phyloP scores from a whole-genome alignment of 2,113 vertebrate genomes.

The Apeltes quadracus region DNA sequence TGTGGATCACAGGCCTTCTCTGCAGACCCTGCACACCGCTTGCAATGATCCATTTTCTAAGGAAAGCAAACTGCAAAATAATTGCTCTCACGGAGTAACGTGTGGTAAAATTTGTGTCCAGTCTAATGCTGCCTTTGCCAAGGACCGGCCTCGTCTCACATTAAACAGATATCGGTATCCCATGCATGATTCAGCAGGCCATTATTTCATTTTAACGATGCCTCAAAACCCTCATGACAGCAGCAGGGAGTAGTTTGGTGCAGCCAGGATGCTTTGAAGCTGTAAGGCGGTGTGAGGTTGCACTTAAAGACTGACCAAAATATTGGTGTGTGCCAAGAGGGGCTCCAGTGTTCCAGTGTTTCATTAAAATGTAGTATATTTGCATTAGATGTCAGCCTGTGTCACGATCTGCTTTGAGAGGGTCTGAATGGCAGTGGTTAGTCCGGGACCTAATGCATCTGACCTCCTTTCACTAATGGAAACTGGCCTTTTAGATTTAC shows the following conservation, averaged over 20 bases:
- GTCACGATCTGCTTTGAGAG: constrained; percentile 51
- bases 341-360: constrained; percentile 11
- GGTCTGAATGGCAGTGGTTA: constrained; percentile 58
- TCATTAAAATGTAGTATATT: constrained; percentile 11
- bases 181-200: constrained; percentile 71
- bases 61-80: neutral
- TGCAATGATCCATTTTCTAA: constrained; percentile 54
- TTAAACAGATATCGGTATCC: constrained; percentile 61
- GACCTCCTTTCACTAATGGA: constrained; percentile 80
- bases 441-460: constrained; percentile 70
- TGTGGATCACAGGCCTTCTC: constrained; percentile 33
- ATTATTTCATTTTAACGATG: constrained; percentile 71
- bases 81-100: constrained; percentile 42
- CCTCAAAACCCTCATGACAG: constrained; percentile 46
- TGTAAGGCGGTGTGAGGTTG: constrained; percentile 12
- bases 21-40: constrained; percentile 21
- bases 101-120: constrained; percentile 54
- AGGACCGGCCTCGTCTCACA: constrained; percentile 62
- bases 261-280: constrained; percentile 38
- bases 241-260: constrained; percentile 49
- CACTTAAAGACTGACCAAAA: constrained; percentile 35
- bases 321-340: constrained; percentile 27
- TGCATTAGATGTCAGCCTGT: constrained; percentile 47
- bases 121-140: constrained; percentile 47
- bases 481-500: constrained; percentile 74